A percentile compares a stretch with the other conserved stretches of the same genome.
These are phyloP conservation scores for Andrena trimmerana DNA, from an alignment of 2,888 invertebrate species.

Conservation along the genomic window DNA sequence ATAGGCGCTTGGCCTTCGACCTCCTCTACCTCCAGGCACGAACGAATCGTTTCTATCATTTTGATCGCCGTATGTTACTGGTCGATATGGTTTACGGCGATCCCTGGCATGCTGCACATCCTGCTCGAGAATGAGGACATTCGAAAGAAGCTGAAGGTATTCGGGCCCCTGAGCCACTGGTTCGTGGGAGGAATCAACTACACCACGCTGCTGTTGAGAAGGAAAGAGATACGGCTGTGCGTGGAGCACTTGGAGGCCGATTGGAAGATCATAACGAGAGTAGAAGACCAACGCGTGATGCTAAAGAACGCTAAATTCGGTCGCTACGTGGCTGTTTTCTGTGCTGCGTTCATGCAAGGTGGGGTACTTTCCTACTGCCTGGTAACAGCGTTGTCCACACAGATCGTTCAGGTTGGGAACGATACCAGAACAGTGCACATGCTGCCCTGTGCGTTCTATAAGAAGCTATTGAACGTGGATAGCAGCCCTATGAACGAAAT, in stretches of 20 bases:
- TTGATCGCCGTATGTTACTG: conserved; percentile 36
- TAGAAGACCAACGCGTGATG: conserved; percentile 68
- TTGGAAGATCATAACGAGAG: conserved; percentile 60
- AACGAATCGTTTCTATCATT: conserved; percentile 18
- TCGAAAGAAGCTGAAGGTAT: conserved; percentile 46
- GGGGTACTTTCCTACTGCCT: conserved; percentile 55
- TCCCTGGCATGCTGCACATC: conserved; percentile 67
- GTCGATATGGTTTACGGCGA: conserved; percentile 62
- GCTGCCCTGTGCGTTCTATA: conserved; percentile 61
- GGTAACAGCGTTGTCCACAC: conserved; percentile 4
- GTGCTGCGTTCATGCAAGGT: conserved; percentile 54
- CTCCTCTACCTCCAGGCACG: conserved; percentile 1
- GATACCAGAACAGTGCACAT: conserved; percentile 44
- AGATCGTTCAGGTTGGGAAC: conserved; percentile 44
- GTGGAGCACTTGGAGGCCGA: conserved; percentile 69
- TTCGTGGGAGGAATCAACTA: conserved; percentile 73
- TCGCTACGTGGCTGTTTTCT: conserved; percentile 56
- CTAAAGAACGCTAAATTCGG: conserved; percentile 67
- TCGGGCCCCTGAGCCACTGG: conserved; percentile 74
- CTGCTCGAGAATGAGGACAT: conserved; percentile 55
- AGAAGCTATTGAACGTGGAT: conserved; percentile 52
- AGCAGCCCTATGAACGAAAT: conserved; percentile 64
- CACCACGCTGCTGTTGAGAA: conserved; percentile 59
- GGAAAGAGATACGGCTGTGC: conserved; percentile 66
- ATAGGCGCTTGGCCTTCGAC: conserved; percentile 66